phyloP scores from a whole-genome alignment of 2,888 invertebrate species.

The Synanthedon andrenaeformis region DNA sequence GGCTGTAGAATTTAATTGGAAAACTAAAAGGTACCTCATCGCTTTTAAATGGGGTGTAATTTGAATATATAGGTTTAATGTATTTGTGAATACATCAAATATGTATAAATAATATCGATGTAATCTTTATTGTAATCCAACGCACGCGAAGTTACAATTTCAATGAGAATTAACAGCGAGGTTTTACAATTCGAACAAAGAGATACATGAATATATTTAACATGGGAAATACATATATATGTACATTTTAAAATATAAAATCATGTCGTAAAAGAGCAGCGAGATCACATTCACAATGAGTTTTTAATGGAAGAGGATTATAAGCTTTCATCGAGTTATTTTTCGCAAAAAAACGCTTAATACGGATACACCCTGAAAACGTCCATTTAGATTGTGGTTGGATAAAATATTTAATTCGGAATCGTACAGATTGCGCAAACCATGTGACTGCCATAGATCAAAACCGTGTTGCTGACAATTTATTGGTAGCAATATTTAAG shows the following conservation, averaged over 20 bases:
- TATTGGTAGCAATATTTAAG: not conserved
- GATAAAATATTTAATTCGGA: slow-evolving; percentile 10
- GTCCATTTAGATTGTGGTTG: slow-evolving; percentile 35
- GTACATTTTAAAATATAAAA: slow-evolving; percentile 17
- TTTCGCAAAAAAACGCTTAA: slow-evolving; percentile 27
- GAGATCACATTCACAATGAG: slow-evolving; percentile 29
- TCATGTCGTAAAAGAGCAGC: slow-evolving; percentile 23
- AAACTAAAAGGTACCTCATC: too few relatives aligned
- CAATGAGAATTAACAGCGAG: slow-evolving; percentile 1
- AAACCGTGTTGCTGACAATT: slow-evolving; percentile 1
- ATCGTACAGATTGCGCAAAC: slow-evolving; percentile 6
- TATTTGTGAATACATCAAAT: too few relatives aligned
- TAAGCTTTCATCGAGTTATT: slow-evolving; percentile 35
- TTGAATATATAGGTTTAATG: too few relatives aligned
- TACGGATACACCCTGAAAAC: slow-evolving; percentile 18
- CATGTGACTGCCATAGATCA: not conserved
- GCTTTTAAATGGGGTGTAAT: too few relatives aligned
- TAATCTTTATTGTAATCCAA: slow-evolving; percentile 4
- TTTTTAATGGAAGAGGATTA: slow-evolving; percentile 28
- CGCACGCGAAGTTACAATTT: slow-evolving; percentile 1
- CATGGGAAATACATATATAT: not conserved
- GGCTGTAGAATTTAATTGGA: too few relatives aligned
- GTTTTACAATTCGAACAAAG: slow-evolving; percentile 4
- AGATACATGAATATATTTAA: not conserved
- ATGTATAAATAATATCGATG: slow-evolving; percentile 6